phyloP scores from a whole-genome alignment of 2,888 invertebrate species.

The Deilephila elpenor region DNA sequence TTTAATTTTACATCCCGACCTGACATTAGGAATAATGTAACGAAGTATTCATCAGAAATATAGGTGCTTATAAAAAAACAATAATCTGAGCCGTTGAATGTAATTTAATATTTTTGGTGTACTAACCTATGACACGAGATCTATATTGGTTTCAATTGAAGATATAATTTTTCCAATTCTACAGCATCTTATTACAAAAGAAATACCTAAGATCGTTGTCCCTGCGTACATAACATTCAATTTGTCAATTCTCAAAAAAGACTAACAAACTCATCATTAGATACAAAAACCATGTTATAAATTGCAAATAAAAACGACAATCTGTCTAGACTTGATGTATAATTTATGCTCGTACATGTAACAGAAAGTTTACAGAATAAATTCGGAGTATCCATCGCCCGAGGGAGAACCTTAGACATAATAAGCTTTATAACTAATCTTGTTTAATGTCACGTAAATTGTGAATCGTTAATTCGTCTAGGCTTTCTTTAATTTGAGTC shows the following conservation, averaged over 20 bases:
- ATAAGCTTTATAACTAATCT: background rate
- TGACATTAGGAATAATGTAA: no score
- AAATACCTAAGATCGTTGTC: background rate
- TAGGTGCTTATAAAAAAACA: no score
- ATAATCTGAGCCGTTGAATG: no score
- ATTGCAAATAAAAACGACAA: background rate
- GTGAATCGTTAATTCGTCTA: background rate
- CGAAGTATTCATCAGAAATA: no score
- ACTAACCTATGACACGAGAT: no score
- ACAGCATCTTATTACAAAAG: background rate
- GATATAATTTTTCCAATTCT: background rate
- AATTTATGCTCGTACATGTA: constrained; percentile 15
- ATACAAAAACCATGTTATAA: background rate
- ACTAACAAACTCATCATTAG: background rate
- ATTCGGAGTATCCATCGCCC: background rate
- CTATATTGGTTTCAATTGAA: no score
- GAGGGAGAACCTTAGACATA: background rate
- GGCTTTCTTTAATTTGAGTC: background rate
- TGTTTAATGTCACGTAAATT: background rate
- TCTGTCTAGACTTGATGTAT: constrained; percentile 3
- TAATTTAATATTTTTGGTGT: no score
- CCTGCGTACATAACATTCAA: background rate
- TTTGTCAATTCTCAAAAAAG: background rate
- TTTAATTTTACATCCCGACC: no score
- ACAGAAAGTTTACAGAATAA: background rate